Base-by-base conservation (phyloP, 1,140 invertebrate species). In the Heterodera schachtii region DNA sequence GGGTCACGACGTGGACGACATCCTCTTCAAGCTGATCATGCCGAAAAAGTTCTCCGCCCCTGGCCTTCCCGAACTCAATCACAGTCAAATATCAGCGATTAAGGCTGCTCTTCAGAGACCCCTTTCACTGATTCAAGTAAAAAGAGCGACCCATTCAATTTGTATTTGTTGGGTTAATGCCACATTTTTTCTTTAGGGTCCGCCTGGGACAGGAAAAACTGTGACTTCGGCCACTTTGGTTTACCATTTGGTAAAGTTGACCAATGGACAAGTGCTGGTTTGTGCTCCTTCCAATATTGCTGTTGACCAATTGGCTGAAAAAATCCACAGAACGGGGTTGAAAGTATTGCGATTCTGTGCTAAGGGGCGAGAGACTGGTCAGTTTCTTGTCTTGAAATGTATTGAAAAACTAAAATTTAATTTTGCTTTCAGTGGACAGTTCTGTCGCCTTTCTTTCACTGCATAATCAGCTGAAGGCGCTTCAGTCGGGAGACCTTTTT, bases 201-300 rank as follows among this genome's bases (percentile, higher is more conserved):
- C 84, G 31, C 84, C 84, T 46, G 84, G 84, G 47, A 85, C 78
- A 91, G 91, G 93, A 1, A 99, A 99, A 91, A 99, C 98, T 0
- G 97, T 99, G 0, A 99, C 98, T 2, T 99, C 97, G 8, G 98
- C 98, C 0, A 98, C 97, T 0, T 96, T 99, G 86, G 97, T 99
- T 0, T 99, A 98, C 90, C 98, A 99, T 90, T 91, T 99, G 52
- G 96, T 96, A 0, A 95, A 97, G 90, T 95, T 97, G 89, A 94
- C 94, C 7, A 91, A 91, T 73, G 95, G 96, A 3, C 95, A 96
- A 0, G 96, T 99, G 0, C 91, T 99, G 0, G 98, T 99, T 0
- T 99, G 97, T 91, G 97, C 97, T 3, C 98, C 98, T 0, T 97
- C 95, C 31, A 99, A 99, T 89, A 99, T 97, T 11, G 98, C 98